Percentiles rank a stretch among this genome's conserved stretches.
phyloP scores from a whole-genome alignment of 1,140 invertebrate species.

The Whitmania pigra region DNA sequence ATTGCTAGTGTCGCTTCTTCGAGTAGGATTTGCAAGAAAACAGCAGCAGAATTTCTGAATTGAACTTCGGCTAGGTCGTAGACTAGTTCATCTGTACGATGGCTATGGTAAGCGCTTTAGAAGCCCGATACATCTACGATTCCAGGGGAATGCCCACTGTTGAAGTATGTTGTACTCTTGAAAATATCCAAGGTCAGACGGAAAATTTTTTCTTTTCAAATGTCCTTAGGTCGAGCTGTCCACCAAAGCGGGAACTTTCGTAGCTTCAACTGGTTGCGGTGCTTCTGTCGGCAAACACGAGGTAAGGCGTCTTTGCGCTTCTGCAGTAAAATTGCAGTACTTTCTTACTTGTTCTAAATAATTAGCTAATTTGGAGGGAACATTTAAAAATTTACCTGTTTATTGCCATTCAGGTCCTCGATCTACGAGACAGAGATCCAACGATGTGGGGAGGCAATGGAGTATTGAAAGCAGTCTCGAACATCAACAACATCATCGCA shows the following conservation, averaged over 20 bases:
- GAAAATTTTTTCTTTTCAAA: too few relatives aligned
- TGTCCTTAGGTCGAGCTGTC: neutral
- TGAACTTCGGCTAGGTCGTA: too few relatives aligned
- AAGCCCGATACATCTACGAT: slow-evolving; percentile 8
- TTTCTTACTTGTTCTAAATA: too few relatives aligned
- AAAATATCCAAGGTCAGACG: too few relatives aligned
- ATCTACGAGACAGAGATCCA: slow-evolving; percentile 83
- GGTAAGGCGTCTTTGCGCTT: neutral
- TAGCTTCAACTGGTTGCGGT: neutral
- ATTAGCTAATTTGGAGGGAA: too few relatives aligned
- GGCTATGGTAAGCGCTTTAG: neutral
- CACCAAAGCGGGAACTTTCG: neutral
- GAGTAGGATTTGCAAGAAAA: too few relatives aligned
- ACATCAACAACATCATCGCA: slow-evolving; percentile 75
- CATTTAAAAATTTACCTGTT: too few relatives aligned
- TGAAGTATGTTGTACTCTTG: neutral
- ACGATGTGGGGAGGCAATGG: slow-evolving; percentile 80
- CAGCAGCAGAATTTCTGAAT: too few relatives aligned
- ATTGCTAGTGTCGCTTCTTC: too few relatives aligned
- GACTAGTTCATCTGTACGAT: neutral
- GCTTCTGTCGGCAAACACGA: slow-evolving; percentile 2
- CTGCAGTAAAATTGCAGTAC: too few relatives aligned
- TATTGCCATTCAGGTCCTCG: slow-evolving; percentile 79
- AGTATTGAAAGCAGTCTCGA: slow-evolving; percentile 77
- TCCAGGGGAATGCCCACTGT: neutral